Base-by-base conservation (phyloP, 1,140 invertebrate species). In the Zophobas atratus region DNA sequence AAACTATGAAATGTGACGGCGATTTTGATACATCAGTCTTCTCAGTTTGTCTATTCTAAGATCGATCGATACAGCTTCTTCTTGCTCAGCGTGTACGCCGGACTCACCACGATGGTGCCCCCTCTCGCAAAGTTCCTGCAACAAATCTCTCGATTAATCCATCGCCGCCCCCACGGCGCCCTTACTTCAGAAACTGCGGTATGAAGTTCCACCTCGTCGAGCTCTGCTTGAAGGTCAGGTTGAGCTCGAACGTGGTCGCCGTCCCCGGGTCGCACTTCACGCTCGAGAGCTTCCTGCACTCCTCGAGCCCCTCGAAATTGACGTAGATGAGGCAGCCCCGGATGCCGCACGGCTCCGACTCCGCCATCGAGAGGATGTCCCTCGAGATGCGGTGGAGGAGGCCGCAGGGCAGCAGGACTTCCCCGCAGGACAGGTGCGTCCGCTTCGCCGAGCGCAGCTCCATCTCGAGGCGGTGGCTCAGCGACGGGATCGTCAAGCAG, bases 261-360 rank as follows among this genome's bases (percentile, higher is more conserved):
- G 94, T 94, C 82, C 91, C 91, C 41, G 93, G 92, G 87, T 97
- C 94, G 82, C 94, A 93, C 84, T 94, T 93, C 85, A 96, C 90
- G 72, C 91, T 79, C 76, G 89, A 89, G 70, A 94, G 88, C 83
- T 88, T 87, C 81, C 89, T 86, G 79, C 90, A 90, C 70, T 88
- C 88, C 79, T 90, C 89, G 1, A 89, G 89, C 82, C 91, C 92
- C 83, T 93, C 92, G 77, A 94, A 94, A 83, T 92, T 92, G 20
- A 95, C 91, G 83, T 93, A 94, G 20, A 95, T 87, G 0, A 92
- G 93, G 80, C 93, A 94, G 33, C 94, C 94, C 72, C 93, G 87
- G 1, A 95, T 90, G 73, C 95, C 95, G 84, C 94, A 96, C 32
- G 95, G 95, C 86, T 97, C 95, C 39, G 91, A 91, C 84, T 96